phyloP scores from a whole-genome alignment of 2,113 vertebrate species.

The Asarcornis scutulata region DNA sequence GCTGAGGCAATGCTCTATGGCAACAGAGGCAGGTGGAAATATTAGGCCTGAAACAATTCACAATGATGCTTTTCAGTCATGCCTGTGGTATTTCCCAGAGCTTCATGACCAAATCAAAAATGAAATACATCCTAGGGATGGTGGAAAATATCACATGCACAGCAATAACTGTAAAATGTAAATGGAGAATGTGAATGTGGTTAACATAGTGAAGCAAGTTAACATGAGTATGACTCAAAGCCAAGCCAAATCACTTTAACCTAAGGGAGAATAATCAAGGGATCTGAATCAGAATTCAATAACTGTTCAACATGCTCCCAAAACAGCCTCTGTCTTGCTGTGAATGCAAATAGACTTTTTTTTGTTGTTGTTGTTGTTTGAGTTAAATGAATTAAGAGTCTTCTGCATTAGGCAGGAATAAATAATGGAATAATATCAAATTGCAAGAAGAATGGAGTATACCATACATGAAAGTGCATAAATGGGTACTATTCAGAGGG shows the following conservation, averaged over 20 bases:
- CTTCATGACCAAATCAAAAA: neutral
- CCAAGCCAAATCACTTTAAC: neutral
- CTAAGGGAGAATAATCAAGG: neutral
- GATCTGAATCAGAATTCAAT: neutral
- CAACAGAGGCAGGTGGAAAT: neutral
- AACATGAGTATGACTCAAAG: neutral
- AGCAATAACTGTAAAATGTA: neutral
- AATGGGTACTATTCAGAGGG: neutral
- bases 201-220: neutral
- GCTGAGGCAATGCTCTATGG: neutral
- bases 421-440: neutral
- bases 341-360: neutral
- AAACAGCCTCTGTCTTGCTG: neutral
- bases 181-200: neutral
- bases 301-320: neutral
- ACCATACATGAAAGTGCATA: neutral
- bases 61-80: rapidly evolving
- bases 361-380: neutral
- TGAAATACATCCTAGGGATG: neutral
- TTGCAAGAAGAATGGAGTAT: neutral
- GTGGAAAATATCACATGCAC: neutral
- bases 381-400: neutral
- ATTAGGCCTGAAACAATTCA: neutral
- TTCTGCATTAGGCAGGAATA: neutral
- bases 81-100: neutral